These are phyloP conservation scores for Drosophila cyrtoloma DNA, from an alignment of 2,888 invertebrate species.

Conservation along the genomic window DNA sequence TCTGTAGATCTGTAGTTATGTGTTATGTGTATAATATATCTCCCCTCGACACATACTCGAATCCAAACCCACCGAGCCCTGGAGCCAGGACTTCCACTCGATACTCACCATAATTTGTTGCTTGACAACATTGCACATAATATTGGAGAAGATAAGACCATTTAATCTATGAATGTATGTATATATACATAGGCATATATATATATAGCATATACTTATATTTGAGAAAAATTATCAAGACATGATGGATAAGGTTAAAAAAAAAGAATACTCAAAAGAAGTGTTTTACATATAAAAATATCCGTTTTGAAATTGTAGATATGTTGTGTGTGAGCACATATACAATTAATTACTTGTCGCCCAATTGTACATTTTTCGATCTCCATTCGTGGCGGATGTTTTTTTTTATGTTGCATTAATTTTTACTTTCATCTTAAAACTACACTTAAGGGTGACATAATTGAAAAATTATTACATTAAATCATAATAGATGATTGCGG, in stretches of 20 bases:
- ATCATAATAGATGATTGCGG: conserved; percentile 11
- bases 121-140: neutral
- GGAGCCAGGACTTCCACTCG: neutral
- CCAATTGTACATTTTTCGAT: neutral
- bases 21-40: neutral
- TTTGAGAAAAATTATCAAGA: conserved; percentile 20
- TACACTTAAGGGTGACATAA: conserved; percentile 23
- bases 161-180: conserved; percentile 11
- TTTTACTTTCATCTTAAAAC: conserved; percentile 7
- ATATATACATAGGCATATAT: conserved; percentile 1
- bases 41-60: neutral
- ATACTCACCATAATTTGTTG: conserved; percentile 30
- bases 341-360: conserved; percentile 10
- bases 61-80: neutral
- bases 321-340: conserved; percentile 10
- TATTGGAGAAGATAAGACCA: conserved; percentile 10
- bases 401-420: neutral
- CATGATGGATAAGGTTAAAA: conserved; percentile 1
- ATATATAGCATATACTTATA: conserved; percentile 27
- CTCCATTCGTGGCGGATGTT: neutral
- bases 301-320: conserved; percentile 14
- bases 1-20: neutral
- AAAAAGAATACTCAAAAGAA: conserved; percentile 1
- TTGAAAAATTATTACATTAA: conserved; percentile 29
- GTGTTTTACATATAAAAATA: conserved; percentile 16